Evolutionary conservation across 2,113 vertebrate species (phyloP).

Genomic region (Excalfactoria chinensis): DNA sequence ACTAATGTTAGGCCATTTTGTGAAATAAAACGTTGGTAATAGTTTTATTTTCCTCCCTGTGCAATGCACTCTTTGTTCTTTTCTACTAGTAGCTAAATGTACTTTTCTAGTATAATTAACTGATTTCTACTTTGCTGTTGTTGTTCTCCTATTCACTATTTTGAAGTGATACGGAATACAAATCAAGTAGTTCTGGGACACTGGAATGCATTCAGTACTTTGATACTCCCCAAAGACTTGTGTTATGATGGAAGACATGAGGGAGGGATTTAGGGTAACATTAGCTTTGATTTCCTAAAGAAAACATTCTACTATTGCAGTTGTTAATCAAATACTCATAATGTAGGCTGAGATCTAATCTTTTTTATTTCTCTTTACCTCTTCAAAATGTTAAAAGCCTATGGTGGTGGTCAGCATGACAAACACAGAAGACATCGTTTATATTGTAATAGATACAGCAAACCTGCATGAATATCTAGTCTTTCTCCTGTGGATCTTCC

Average conservation of each 20-base stretch:
- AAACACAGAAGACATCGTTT: not conserved
- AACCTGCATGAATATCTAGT: not conserved
- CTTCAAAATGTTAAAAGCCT: not conserved
- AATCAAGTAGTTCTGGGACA: not conserved
- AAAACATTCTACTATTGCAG: slow-evolving; percentile 7
- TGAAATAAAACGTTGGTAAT: not conserved
- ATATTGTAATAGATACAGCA: not conserved
- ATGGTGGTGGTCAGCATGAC: not conserved
- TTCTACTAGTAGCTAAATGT: not conserved
- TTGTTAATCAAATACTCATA: slow-evolving; percentile 36
- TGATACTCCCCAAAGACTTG: slow-evolving; percentile 20
- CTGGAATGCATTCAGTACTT: slow-evolving; percentile 13
- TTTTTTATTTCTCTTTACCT: not conserved
- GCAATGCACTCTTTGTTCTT: not conserved
- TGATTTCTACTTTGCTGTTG: not conserved
- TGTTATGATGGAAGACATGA: slow-evolving; percentile 7
- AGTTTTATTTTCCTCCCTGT: not conserved
- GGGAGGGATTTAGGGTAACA: not conserved
- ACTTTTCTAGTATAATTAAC: not conserved
- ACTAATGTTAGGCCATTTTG: not conserved
- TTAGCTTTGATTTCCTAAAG: slow-evolving; percentile 42
- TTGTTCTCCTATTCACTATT: not conserved
- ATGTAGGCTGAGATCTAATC: not conserved
- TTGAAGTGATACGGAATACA: not conserved
- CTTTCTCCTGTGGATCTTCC: not conserved